These are phyloP conservation scores for Eucidaris tribuloides DNA, from an alignment of 35 echinoderm and acorn worm species.

Conservation along the genomic window DNA sequence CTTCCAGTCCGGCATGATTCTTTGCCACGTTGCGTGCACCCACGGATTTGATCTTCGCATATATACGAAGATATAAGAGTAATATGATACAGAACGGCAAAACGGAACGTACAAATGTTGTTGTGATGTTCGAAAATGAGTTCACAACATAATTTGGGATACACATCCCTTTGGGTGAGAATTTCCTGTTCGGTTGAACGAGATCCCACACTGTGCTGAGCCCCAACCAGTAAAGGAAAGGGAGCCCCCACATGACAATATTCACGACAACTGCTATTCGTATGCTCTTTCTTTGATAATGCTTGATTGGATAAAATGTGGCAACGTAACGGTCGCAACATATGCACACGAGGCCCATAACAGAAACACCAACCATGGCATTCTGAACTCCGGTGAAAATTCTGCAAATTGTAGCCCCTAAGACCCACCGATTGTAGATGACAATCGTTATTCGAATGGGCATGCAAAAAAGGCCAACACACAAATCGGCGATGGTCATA, in stretches of 20 bases:
- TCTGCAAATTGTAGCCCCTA: conserved; percentile 7
- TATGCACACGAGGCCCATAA: neutral
- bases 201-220: neutral
- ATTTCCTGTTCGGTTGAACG: neutral
- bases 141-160: neutral
- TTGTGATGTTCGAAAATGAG: neutral
- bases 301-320: conserved; percentile 5
- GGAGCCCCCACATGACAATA: neutral
- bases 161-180: neutral
- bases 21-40: neutral
- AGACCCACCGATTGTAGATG: neutral
- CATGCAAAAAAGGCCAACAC: conserved; percentile 14
- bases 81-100: neutral
- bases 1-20: too few relatives aligned
- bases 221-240: neutral
- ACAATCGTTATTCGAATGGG: neutral
- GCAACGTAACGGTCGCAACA: conserved; percentile 41
- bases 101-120: neutral
- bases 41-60: neutral
- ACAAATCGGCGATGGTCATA: neutral
- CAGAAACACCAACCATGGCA: neutral
- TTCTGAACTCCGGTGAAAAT: neutral
- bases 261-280: neutral
- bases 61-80: neutral
- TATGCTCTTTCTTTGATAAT: neutral